Percentiles rank a stretch among this genome's conserved stretches.
phyloP scores from a whole-genome alignment of 2,113 vertebrate genomes.

The Garra rufa region DNA sequence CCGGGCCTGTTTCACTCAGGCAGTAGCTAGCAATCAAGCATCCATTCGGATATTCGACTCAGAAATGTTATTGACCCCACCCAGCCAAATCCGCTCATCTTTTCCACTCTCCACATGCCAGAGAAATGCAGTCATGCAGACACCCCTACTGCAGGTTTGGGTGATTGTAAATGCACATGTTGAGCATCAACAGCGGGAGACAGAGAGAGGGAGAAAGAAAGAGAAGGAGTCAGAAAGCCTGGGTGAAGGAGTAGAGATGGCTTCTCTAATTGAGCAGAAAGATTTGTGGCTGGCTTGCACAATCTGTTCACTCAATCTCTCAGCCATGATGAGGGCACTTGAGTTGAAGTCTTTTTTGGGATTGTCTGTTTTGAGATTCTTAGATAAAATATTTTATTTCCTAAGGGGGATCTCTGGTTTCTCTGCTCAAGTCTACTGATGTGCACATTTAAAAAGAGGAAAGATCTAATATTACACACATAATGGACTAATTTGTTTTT shows the following conservation, averaged over 20 bases:
- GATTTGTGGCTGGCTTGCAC: slow-evolving; percentile 29
- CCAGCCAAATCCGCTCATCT: slow-evolving; percentile 52
- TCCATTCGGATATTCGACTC: not conserved
- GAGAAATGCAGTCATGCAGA: slow-evolving; percentile 68
- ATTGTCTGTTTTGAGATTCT: slow-evolving; percentile 37
- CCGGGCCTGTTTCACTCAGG: not conserved
- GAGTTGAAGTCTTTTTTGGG: slow-evolving; percentile 1
- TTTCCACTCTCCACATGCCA: slow-evolving; percentile 63
- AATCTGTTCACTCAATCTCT: slow-evolving; percentile 13
- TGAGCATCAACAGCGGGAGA: not conserved
- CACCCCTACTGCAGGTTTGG: slow-evolving; percentile 60
- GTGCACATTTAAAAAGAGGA: not conserved
- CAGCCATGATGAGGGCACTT: slow-evolving; percentile 33
- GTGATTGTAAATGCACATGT: slow-evolving; percentile 65
- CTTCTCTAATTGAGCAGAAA: slow-evolving; percentile 25
- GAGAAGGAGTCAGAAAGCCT: not conserved
- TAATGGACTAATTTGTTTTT: not conserved
- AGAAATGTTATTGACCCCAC: slow-evolving; percentile 55
- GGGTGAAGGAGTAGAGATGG: slow-evolving; percentile 15
- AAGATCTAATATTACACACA: not conserved
- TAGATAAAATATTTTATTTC: slow-evolving; percentile 8
- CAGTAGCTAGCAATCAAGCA: not conserved
- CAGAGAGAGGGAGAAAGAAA: slow-evolving; percentile 11
- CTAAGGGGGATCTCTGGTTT: not conserved
- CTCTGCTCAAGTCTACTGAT: not conserved